phyloP scores from a whole-genome alignment of 2,797 vertebrate species.

The Micromesistius poutassou region DNA sequence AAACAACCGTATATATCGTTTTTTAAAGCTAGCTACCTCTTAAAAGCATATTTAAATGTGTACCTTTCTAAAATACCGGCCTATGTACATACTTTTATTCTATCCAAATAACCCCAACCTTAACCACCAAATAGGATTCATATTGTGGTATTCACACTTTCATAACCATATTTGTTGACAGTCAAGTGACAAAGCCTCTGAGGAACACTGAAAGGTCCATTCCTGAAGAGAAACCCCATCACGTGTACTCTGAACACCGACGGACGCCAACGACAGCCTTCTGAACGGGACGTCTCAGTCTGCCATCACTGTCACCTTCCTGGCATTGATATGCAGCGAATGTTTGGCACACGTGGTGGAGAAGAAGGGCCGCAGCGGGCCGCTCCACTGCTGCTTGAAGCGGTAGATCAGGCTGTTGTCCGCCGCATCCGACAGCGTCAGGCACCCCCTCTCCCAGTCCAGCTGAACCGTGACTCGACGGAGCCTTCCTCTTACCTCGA shows the following conservation, averaged over 20 bases:
- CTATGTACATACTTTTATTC: neutral
- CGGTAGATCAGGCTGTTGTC: constrained; percentile 37
- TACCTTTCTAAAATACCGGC: neutral
- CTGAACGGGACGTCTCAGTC: constrained; percentile 16
- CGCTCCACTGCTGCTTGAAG: constrained; percentile 42
- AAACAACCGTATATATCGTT: neutral
- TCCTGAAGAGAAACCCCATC: too few relatives aligned
- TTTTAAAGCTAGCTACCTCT: neutral
- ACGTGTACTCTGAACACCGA: too few relatives aligned
- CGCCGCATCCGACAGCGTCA: constrained; percentile 43
- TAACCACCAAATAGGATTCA: neutral
- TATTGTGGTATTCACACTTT: neutral
- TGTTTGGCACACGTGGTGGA: constrained; percentile 33
- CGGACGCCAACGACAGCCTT: neutral
- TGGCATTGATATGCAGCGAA: constrained; percentile 26
- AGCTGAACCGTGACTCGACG: constrained; percentile 37
- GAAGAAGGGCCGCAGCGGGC: constrained; percentile 32
- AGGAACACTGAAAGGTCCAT: too few relatives aligned
- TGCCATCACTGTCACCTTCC: constrained; percentile 22
- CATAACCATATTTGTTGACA: neutral
- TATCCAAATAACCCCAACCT: too few relatives aligned
- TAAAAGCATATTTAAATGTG: neutral
- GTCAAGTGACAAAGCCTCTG: neutral
- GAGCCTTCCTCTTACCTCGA: constrained; percentile 41
- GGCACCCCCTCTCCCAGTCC: constrained; percentile 44